Base-by-base conservation (phyloP, 2,113 vertebrate species). In the Channa maculata region DNA sequence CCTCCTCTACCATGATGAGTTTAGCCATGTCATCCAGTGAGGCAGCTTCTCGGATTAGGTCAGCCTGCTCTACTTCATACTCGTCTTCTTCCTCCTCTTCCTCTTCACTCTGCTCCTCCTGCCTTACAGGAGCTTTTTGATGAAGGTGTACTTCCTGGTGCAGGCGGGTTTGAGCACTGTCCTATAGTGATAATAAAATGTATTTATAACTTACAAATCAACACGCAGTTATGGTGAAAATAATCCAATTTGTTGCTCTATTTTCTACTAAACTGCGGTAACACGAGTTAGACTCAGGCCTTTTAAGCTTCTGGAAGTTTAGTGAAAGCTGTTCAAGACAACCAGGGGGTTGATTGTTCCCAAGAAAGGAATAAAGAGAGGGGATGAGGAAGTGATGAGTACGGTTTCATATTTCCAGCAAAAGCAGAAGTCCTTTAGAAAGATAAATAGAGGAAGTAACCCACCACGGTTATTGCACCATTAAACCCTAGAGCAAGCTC, bases 1-100 rank as follows among this genome's bases (percentile, higher is more conserved):
- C 97, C 96, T 98, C 96, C 81, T 97, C 94, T 64, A 99, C 94
- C 86, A 96, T 95, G 93, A 99, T 99, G 83, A 95, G 95, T 87
- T 95, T 97, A 77, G 97, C 97, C 87, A 98, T 94, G 78, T 96
- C 94, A 67, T 99, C 98, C 63, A 98, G 94, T 37, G 95, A 95
- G 76, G 94, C 61, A 8, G 84, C 82, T 57, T 76, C 89, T 76
- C 77, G 83, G 33, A 89, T 67, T 39, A 89, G 14, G 51, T 88
- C 87, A 53, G 61, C 69, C 7, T 57, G 77, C 41, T 91, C 84
- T 43, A 80, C 65, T 24, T 91, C 90, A 11, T 86, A 85, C 3
- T 84, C 84, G 9, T 74, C 64, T 6, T 84, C 81, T 6, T 80
- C 71, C 6, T 79, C 73, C 50, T 80, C 72, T 3, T 67, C 57